phyloP scores from a whole-genome alignment of 2,797 vertebrate genomes.

The Perodicticus potto region DNA sequence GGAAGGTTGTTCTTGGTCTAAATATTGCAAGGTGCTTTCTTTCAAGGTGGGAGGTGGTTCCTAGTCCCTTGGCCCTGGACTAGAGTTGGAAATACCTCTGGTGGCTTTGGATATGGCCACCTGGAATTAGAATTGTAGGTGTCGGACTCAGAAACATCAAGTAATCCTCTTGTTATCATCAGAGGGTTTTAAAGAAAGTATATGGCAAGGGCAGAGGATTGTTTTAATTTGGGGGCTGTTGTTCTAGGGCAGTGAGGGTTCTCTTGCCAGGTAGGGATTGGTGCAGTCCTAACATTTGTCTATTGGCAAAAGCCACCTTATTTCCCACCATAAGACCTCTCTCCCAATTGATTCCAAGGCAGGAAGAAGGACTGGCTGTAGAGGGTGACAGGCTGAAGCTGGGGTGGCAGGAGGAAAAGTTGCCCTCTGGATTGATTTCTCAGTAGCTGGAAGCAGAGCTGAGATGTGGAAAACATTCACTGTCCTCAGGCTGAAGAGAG shows the following conservation, averaged over 20 bases:
- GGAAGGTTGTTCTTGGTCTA: not conserved
- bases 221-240: slow-evolving; percentile 33
- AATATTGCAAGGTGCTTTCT: not conserved
- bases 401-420: not conserved
- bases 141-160: not conserved
- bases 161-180: slow-evolving; percentile 27
- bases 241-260: slow-evolving; percentile 63
- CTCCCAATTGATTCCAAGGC: not conserved
- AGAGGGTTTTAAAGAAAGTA: not conserved
- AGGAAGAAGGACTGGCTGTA: not conserved
- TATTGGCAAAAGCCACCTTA: slow-evolving; percentile 43
- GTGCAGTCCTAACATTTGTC: slow-evolving; percentile 27
- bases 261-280: slow-evolving; percentile 52
- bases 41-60: not conserved
- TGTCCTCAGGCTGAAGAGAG: not conserved
- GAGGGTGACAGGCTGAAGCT: not conserved
- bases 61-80: not conserved
- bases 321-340: not conserved
- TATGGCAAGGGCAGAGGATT: not conserved
- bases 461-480: not conserved
- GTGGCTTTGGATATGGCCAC: not conserved
- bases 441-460: not conserved
- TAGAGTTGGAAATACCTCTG: not conserved
- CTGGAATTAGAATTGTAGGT: not conserved
- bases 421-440: not conserved